A percentile compares a stretch with the other conserved stretches of the same genome.
These are phyloP conservation scores for Uropetala carovei DNA, from an alignment of 2,888 invertebrate genomes.

Conservation along the genomic window DNA sequence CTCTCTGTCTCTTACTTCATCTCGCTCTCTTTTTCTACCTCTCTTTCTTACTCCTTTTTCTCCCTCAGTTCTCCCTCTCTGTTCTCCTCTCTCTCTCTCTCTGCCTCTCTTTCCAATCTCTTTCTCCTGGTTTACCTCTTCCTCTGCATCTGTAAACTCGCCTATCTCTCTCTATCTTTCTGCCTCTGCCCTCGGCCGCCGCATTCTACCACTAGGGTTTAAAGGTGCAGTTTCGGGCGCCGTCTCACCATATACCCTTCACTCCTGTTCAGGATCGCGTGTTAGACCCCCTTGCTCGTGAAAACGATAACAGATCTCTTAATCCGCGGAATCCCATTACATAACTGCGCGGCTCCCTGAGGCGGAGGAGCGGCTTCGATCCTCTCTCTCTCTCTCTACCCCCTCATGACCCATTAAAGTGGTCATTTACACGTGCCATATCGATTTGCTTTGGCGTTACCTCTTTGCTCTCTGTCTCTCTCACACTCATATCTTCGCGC, in stretches of 20 bases:
- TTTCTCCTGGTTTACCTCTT: no score
- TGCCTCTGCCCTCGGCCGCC: background rate
- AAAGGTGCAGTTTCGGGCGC: background rate
- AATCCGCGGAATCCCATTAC: constrained; percentile 32
- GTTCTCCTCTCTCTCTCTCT: no score
- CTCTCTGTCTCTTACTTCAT: no score
- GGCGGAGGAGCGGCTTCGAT: background rate
- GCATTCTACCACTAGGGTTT: background rate
- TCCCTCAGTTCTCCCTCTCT: no score
- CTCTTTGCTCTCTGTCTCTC: background rate
- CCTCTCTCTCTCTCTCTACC: background rate
- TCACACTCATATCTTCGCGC: background rate
- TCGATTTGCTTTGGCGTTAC: background rate
- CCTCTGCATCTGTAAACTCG: no score
- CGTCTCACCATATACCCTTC: no score
- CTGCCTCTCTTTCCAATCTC: no score
- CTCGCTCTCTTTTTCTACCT: no score
- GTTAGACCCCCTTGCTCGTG: background rate
- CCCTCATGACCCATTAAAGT: constrained; percentile 12
- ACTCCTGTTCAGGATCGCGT: background rate
- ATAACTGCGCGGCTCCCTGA: background rate
- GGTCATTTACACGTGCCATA: constrained; percentile 35
- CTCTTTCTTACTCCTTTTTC: no score
- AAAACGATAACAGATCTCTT: constrained; percentile 42
- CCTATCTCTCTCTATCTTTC: background rate